Evolutionary conservation across 2,888 invertebrate species (phyloP), one percentile per base, ranked within the genome.

Genomic region (Tachystola acroxantha): DNA sequence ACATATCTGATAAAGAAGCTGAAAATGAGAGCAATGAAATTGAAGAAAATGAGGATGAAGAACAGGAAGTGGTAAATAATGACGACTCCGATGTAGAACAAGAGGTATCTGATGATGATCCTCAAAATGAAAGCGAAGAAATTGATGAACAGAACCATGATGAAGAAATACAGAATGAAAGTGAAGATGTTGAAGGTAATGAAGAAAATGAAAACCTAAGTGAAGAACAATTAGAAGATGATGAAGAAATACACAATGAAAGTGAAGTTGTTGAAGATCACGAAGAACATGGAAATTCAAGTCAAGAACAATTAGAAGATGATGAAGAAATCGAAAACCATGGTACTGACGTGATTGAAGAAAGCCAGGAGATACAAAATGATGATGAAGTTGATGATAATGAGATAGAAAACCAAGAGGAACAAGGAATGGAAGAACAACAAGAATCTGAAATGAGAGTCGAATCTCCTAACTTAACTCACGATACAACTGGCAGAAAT

Each of bases 401-500:
- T 19, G 30, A 45, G 22, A 33, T 37, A 13, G 41, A 38, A 20
- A 39, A 53, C 20, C 43, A 51, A 39, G 32, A 31, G n/a, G 16
- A 29, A 34, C 22, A 26, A 39, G 45, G 7, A 45, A 48, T 30
- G 43, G 51, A 9, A 33, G 32, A 19, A 40, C 32, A 20, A 28
- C 14, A 26, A 32, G 12, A 10, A 25, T 10, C 12, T 11, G 31
- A 37, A 31, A 7, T 16, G 3, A 26, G 37, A 36, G 25, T 39
- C 3, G 46, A 43, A 46, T 54, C 56, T 6, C 53, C 58, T 0
- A 57, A 71, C 14, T 39, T 45, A 9, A 60, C 63, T 7, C 66
- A 68, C 27, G 63, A 72, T 27, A 71, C 68, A 7, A 72, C 68
- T 3, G 66, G 62, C 32, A 57, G 58, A 36, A 46, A 64, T 16